These are phyloP conservation scores for Tipula vernalis DNA, from an alignment of 2,888 invertebrate species.

Conservation along the genomic window DNA sequence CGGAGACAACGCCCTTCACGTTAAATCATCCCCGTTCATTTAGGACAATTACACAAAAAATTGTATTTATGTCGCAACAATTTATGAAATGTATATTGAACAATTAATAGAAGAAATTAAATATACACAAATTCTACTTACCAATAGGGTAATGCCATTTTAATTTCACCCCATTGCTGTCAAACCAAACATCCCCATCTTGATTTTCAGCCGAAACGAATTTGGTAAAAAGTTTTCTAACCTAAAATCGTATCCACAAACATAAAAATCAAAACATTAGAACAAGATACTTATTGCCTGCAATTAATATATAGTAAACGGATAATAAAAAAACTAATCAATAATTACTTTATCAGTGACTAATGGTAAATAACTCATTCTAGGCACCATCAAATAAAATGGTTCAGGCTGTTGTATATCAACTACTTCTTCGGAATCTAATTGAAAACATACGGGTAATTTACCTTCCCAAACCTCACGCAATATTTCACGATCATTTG, in stretches of 20 bases:
- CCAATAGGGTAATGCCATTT: conserved; percentile 79
- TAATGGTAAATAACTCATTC: conserved; percentile 87
- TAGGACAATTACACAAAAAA: background rate
- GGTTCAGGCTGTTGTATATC: conserved; percentile 85
- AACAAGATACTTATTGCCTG: background rate
- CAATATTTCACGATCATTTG: conserved; percentile 87
- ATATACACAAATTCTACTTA: conserved; percentile 14
- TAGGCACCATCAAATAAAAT: conserved; percentile 85
- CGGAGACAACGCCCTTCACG: background rate
- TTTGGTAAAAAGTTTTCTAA: conserved; percentile 76
- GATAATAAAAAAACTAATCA: conserved; percentile 17
- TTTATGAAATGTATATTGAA: background rate
- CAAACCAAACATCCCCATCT: conserved; percentile 88
- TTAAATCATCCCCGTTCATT: background rate
- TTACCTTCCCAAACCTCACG: conserved; percentile 94
- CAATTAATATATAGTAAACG: background rate
- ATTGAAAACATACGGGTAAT: conserved; percentile 83
- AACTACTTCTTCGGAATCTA: conserved; percentile 78
- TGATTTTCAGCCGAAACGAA: conserved; percentile 69
- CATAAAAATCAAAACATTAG: conserved; percentile 1
- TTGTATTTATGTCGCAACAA: background rate
- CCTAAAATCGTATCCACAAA: conserved; percentile 37
- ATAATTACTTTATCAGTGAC: conserved; percentile 77
- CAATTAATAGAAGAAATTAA: background rate
- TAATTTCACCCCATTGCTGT: conserved; percentile 79